Base-by-base conservation (phyloP, 2,797 vertebrate species). In the Takifugu ocellatus region DNA sequence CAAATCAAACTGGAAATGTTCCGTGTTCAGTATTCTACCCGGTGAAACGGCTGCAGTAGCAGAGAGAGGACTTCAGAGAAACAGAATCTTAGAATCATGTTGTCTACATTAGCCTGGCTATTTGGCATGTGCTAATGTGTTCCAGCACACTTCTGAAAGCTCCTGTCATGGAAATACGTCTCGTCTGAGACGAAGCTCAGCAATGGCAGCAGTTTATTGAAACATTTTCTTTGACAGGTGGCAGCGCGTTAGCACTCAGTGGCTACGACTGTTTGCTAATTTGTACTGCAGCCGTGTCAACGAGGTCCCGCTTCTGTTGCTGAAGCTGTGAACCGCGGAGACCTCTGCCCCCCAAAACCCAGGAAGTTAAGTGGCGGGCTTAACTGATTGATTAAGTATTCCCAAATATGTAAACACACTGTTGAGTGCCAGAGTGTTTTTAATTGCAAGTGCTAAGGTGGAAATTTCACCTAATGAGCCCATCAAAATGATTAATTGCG, bases 171-270 rank as follows among this genome's bases (percentile, higher is more conserved):
- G 24, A 16, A 27, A 68, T 50, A 26, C 66, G 60, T 63, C 57
- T 55, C 16, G 2, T 2, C 57, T 29, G 68, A 80, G 72, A 73
- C 62, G 54, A 81, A 76, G 70, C 66, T 66, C 57, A 76, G 51
- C 29, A 62, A 27, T 50, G 73, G 70, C 76, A 70, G 79, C 83
- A 76, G 60, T 63, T 12, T 72, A 73, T 81, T 76, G 65, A 74
- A 46, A 36, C 59, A 54, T 59, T 72, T 61, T 70, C 43, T 65
- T 55, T 70, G 66, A 74, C 63, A 56, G 29, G 70, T 59, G 44
- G 59, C 50, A 49, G 48, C 63, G 51, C 25, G 43, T 67, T 62
- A 14, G 44, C 46, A 33, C 0, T 33, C 31, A 9, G 31, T 33
- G 31, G 50, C 68, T 25, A 51, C 27, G 24, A 63, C n/a, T 3